Conservation (phyloP, 2,888 invertebrate genomes). For the Acronicta alni region DNA sequence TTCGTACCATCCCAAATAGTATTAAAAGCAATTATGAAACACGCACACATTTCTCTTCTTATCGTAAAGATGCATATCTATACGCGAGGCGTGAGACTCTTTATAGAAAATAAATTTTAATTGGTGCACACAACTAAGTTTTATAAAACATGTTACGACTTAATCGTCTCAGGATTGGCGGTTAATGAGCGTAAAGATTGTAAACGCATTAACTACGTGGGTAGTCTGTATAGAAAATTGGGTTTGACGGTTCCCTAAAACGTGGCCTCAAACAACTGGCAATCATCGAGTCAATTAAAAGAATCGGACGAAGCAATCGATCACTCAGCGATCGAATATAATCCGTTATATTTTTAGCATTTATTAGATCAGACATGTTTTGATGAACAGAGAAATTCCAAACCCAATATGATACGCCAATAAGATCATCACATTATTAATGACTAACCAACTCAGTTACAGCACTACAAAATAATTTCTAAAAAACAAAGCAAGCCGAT, state of each 20-base stretch:
- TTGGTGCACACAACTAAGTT: slow-evolving; percentile 79
- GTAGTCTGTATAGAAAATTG: slow-evolving; percentile 68
- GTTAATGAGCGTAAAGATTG: slow-evolving; percentile 87
- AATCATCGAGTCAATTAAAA: slow-evolving; percentile 59
- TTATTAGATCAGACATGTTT: slow-evolving; percentile 36
- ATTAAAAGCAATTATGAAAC: slow-evolving; percentile 79
- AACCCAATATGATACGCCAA: slow-evolving; percentile 28
- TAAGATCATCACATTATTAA: slow-evolving; percentile 63
- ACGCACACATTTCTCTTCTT: slow-evolving; percentile 71
- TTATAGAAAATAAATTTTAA: slow-evolving; percentile 81
- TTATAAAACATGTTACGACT: slow-evolving; percentile 83
- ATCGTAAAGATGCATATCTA: slow-evolving; percentile 80
- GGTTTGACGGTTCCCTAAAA: slow-evolving; percentile 54
- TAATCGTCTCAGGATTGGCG: slow-evolving; percentile 82
- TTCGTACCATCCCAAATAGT: slow-evolving; percentile 68
- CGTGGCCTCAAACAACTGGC: slow-evolving; percentile 42
- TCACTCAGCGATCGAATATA: slow-evolving; percentile 45
- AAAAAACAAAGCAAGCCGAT: slow-evolving; percentile 65
- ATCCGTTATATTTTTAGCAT: slow-evolving; percentile 44
- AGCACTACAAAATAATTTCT: slow-evolving; percentile 62
- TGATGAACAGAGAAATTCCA: slow-evolving; percentile 25
- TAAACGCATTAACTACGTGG: slow-evolving; percentile 81
- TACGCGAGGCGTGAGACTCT: slow-evolving; percentile 76
- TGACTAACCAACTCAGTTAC: slow-evolving; percentile 60
- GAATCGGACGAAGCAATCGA: slow-evolving; percentile 54